phyloP scores from a whole-genome alignment of 2,888 invertebrate species.

The Enoplolaimus lenunculus region DNA sequence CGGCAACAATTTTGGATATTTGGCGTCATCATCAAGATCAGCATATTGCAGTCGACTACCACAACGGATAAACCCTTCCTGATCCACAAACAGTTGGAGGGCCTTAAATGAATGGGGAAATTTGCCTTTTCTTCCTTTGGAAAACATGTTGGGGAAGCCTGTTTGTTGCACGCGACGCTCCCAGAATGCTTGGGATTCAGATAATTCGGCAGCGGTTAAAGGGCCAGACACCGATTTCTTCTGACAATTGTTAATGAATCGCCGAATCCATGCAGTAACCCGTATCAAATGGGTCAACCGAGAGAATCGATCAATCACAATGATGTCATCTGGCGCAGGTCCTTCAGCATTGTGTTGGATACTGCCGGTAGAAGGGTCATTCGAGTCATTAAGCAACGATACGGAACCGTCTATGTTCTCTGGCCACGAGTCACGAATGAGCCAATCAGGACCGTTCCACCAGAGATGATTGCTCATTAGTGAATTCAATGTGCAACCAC shows the following conservation, averaged over 20 bases:
- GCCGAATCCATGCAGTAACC: constrained; percentile 12
- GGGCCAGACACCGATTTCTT: background rate
- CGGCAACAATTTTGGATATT: constrained; percentile 18
- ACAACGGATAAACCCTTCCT: constrained; percentile 19
- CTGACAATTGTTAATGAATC: background rate
- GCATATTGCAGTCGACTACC: constrained; percentile 16
- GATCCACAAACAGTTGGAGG: constrained; percentile 7
- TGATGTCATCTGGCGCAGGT: background rate
- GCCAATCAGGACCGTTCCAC: constrained; percentile 29
- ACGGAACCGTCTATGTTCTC: background rate
- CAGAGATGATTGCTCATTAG: constrained; percentile 23
- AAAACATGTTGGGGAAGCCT: background rate
- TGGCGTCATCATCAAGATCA: constrained; percentile 11
- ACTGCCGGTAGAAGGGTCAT: too few species aligned
- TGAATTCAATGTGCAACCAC: constrained; percentile 24
- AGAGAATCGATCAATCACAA: background rate
- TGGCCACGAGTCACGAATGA: constrained; percentile 10
- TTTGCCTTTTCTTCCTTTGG: background rate
- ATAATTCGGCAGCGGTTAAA: background rate
- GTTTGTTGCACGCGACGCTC: background rate
- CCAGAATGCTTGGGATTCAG: background rate
- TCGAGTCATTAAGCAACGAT: background rate
- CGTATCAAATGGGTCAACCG: background rate
- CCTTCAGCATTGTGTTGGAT: too few species aligned
- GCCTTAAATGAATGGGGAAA: background rate